Conservation (phyloP, 2,888 invertebrate species). For the Phyto melanocephala region DNA sequence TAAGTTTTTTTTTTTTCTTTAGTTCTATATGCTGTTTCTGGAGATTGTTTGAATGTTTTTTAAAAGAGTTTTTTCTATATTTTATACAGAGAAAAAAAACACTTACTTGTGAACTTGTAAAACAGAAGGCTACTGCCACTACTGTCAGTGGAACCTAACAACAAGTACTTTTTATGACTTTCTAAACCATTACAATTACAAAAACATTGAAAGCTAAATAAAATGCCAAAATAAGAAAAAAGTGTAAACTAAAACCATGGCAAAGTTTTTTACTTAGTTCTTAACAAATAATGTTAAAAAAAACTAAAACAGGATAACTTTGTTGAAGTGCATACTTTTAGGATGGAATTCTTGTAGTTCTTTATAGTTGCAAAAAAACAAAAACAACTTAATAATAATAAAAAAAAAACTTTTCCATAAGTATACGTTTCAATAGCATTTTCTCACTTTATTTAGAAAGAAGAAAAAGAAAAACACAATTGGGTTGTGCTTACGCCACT, state of each 20-base stretch:
- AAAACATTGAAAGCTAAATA: constrained; percentile 18
- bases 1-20: constrained; percentile 3
- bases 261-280: constrained; percentile 17
- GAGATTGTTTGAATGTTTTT: background rate
- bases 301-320: constrained; percentile 39
- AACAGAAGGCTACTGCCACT: constrained; percentile 51
- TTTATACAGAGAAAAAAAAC: background rate
- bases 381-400: constrained; percentile 33
- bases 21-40: background rate
- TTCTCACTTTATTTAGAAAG: constrained; percentile 40
- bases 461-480: constrained; percentile 28
- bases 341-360: constrained; percentile 31
- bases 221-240: background rate
- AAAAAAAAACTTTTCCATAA: constrained; percentile 28
- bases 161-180: constrained; percentile 64
- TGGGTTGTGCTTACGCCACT: constrained; percentile 2
- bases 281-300: constrained; percentile 5
- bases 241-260: constrained; percentile 30
- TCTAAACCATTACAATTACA: constrained; percentile 59
- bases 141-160: constrained; percentile 43
- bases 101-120: constrained; percentile 54
- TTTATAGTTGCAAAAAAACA: background rate
- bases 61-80: background rate
- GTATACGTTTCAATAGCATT: constrained; percentile 52
- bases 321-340: constrained; percentile 53